Evolutionary conservation across 2,888 invertebrate genomes (phyloP).

Genomic region (Ditula angustiorana): DNA sequence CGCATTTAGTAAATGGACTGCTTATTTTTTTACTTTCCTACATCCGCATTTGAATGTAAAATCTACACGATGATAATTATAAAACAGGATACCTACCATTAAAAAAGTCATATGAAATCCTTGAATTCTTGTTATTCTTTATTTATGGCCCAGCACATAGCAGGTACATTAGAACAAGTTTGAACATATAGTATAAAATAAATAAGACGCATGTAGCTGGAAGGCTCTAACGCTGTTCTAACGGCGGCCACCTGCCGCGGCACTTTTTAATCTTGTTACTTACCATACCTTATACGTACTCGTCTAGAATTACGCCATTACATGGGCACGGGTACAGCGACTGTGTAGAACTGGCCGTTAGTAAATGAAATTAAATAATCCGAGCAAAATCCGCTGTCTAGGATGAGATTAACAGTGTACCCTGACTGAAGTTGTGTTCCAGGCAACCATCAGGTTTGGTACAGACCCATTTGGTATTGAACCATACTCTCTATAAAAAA

Average conservation of each 20-base stretch:
- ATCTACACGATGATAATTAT: not conserved
- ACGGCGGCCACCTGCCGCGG: conserved; percentile 76
- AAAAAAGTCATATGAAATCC: conserved; percentile 1
- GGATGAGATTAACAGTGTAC: too few species aligned
- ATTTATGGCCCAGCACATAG: conserved; percentile 23
- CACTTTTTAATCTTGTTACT: conserved; percentile 82
- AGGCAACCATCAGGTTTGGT: too few species aligned
- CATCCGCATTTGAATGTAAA: not conserved
- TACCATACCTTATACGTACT: conserved; percentile 75
- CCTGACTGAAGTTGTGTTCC: too few species aligned
- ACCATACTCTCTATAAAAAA: too few species aligned
- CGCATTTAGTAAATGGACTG: too few species aligned
- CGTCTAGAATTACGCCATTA: conserved; percentile 80
- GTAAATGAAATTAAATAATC: not conserved
- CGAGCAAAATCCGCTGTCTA: too few species aligned
- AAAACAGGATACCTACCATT: not conserved
- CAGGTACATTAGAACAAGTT: conserved; percentile 35
- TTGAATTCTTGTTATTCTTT: conserved; percentile 23
- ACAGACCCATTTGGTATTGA: too few species aligned
- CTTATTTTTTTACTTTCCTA: too few species aligned
- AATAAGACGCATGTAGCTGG: conserved; percentile 31
- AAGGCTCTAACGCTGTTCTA: conserved; percentile 74
- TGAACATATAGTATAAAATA: conserved; percentile 12
- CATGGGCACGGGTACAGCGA: conserved; percentile 43
- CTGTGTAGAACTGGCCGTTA: conserved; percentile 52